Evolutionary conservation across 2,797 vertebrate genomes (phyloP), one percentile per base, ranked within the genome.

Genomic region (Neosalanx taihuensis): DNA sequence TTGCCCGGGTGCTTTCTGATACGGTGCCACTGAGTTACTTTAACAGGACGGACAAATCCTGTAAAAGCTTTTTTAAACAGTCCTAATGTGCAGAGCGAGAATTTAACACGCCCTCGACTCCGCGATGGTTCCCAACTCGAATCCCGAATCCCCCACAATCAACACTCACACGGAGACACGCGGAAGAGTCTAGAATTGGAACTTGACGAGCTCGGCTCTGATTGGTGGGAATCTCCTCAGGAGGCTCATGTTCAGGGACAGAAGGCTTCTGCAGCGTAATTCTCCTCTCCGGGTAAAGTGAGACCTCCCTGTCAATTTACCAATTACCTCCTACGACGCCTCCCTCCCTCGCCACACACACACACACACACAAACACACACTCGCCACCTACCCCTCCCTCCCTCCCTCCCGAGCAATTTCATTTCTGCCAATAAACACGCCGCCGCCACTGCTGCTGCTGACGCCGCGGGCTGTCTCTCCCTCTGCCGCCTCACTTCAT

Each of bases 301-400:
- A 30, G 58, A 70, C 72, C 6, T 41, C 33, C 10, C 26, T 69
- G 74, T 59, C 62, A 59, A 74, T 76, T 76, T 67, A 67, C 69
- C 69, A 74, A 69, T 69, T 72, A 72, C 66, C 57, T 31, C 3
- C 31, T 63, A 46, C 51, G 51, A 18, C 51, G 1, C 51, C 51
- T 17, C 6, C 49, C 51, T 4, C 2, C 51, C 56, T n/a, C 41
- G 5, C 64, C 20, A 15, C 63, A 29, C 57, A 62, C 35, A 17
- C 51, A 56, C 51, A n/a, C 17, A 17, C 13, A 51, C n/a, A 29
- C 62, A 37, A 56, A 61, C 35, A 17, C 51, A 56, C 51, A 56
- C 51, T 18, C 51, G 4, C 41, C 41, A 46, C 2, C n/a, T n/a
- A n/a, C n/a, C n/a, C n/a, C n/a, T n/a, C n/a, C 13, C 29, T 46